Percentiles rank a stretch among this genome's conserved stretches.
Evolutionary conservation across 2,888 invertebrate species (phyloP).

Genomic region (Caenorhabditis sp.): DNA sequence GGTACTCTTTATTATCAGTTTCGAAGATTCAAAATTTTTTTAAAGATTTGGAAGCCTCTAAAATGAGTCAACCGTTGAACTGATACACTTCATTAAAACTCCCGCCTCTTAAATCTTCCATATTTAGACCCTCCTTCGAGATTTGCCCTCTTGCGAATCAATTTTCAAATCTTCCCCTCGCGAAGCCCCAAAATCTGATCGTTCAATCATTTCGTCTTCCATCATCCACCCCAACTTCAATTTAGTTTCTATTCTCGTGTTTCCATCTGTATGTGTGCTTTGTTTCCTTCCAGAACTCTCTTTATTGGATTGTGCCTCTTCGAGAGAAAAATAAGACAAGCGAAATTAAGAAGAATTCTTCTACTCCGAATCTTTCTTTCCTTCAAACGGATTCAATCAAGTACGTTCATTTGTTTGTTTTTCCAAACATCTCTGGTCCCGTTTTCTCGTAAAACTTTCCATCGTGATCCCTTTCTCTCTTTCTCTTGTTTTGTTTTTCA

Average conservation of each 20-base stretch:
- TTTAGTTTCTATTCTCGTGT: conserved; percentile 26
- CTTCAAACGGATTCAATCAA: conserved; percentile 41
- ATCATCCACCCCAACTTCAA: neutral
- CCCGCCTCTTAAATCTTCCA: no score
- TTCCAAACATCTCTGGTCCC: conserved; percentile 16
- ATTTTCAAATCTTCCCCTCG: neutral
- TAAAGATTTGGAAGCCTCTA: no score
- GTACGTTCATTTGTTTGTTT: conserved; percentile 55
- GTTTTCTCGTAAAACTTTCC: conserved; percentile 46
- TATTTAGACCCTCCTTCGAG: neutral
- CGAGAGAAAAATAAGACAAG: neutral
- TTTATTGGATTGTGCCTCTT: conserved; percentile 8
- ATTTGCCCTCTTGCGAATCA: neutral
- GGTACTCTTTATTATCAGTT: no score
- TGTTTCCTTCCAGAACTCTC: conserved; percentile 7
- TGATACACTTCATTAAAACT: no score
- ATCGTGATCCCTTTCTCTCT: conserved; percentile 18
- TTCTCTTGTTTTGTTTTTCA: conserved; percentile 39
- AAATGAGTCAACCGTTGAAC: no score
- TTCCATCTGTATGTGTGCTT: neutral
- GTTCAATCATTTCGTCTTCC: neutral
- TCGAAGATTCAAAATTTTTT: no score
- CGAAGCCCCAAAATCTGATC: neutral
- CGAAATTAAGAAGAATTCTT: conserved; percentile 21
- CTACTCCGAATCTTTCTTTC: conserved; percentile 22